These are phyloP conservation scores for Calycopis cecrops DNA, from an alignment of 1,140 invertebrate species.

Conservation along the genomic window DNA sequence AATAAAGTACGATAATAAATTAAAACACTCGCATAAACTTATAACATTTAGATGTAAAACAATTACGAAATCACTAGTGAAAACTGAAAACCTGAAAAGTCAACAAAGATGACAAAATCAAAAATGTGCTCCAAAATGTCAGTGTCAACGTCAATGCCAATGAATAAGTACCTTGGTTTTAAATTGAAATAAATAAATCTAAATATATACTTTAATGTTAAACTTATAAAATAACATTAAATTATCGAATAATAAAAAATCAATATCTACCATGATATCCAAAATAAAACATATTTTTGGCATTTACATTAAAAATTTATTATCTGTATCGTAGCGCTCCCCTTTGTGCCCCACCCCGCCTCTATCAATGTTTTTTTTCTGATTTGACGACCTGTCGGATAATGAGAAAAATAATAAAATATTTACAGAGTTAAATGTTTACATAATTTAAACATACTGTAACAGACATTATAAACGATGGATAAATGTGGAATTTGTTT, in stretches of 20 bases:
- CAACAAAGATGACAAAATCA: too few species aligned
- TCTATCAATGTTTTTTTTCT: conserved; percentile 53
- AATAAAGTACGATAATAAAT: not conserved
- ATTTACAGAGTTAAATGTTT: conserved; percentile 44
- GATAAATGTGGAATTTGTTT: conserved; percentile 67
- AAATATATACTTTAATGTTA: too few species aligned
- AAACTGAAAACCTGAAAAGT: too few species aligned
- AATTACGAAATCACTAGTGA: conserved; percentile 9
- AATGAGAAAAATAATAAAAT: conserved; percentile 53
- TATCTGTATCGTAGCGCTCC: conserved; percentile 32
- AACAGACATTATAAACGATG: conserved; percentile 36
- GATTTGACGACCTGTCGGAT: conserved; percentile 45
- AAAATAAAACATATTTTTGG: not conserved
- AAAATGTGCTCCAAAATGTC: too few species aligned
- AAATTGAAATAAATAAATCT: too few species aligned
- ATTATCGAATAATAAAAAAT: too few species aligned
- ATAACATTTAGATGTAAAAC: conserved; percentile 8
- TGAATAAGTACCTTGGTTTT: too few species aligned
- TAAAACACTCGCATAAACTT: conserved; percentile 15
- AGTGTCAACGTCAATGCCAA: too few species aligned
- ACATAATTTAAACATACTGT: conserved; percentile 36
- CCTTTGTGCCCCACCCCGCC: conserved; percentile 52
- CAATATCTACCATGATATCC: not conserved
- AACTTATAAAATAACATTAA: too few species aligned
- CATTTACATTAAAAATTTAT: conserved; percentile 10